Conservation (phyloP, 2,113 vertebrate genomes). For the Monarcha castaneiventris region DNA sequence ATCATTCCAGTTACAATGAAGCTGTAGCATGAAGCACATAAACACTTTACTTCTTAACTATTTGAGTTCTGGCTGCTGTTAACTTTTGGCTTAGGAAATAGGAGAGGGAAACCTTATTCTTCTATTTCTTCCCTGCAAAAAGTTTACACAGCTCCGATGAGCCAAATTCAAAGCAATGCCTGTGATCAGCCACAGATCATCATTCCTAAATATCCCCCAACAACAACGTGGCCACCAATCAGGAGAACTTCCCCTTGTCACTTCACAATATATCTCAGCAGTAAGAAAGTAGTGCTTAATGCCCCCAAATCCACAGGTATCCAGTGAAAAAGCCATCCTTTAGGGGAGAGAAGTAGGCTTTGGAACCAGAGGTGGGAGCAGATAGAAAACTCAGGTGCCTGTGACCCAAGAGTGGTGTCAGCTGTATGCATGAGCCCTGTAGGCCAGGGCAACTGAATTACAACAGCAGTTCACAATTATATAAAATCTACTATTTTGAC, state of each 20-base stretch:
- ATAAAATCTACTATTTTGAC: background rate
- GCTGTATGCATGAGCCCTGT: background rate
- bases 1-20: background rate
- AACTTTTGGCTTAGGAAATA: background rate
- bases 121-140: background rate
- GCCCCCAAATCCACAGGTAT: accelerated
- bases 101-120: background rate
- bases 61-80: background rate
- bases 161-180: background rate
- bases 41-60: background rate
- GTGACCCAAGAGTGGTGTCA: background rate
- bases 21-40: background rate
- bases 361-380: background rate
- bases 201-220: background rate
- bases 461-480: background rate
- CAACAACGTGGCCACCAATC: accelerated
- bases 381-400: background rate
- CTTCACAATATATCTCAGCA: background rate
- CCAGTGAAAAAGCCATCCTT: background rate
- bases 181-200: background rate
- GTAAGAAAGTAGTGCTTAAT: background rate
- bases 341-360: background rate
- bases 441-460: background rate
- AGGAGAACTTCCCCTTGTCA: background rate
- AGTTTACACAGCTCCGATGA: background rate